Conservation (phyloP, 2,888 invertebrate species). For the Anorthoa munda region DNA sequence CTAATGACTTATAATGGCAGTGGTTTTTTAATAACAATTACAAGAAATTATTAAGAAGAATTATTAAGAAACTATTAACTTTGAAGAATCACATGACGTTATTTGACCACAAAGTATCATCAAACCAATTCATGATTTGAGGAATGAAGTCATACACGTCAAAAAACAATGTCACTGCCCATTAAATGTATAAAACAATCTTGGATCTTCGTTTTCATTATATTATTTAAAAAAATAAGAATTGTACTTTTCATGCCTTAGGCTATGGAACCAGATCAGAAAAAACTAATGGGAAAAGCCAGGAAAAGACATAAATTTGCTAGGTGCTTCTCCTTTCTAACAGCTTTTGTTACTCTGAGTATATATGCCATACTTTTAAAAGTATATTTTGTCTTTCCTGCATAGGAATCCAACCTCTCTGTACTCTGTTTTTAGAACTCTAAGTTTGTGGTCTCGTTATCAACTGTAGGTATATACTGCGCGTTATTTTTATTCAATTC, state of each 20-base stretch:
- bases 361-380: neutral
- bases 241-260: neutral
- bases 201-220: neutral
- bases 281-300: neutral
- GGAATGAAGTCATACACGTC: slow-evolving; percentile 28
- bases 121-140: neutral
- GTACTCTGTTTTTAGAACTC: slow-evolving; percentile 13
- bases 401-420: too few relatives aligned
- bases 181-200: neutral
- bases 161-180: slow-evolving; percentile 3
- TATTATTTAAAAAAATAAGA: neutral
- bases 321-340: neutral
- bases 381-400: neutral
- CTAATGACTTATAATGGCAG: slow-evolving; percentile 12
- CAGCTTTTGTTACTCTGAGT: neutral
- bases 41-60: neutral
- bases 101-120: slow-evolving; percentile 26
- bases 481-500: slow-evolving; percentile 5
- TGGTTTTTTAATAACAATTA: neutral
- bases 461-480: slow-evolving; percentile 28
- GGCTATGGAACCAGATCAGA: neutral
- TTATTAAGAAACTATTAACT: neutral
- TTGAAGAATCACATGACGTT: slow-evolving; percentile 3
- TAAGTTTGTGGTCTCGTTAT: slow-evolving; percentile 24
- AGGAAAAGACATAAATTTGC: neutral